A percentile compares a stretch with the other conserved stretches of the same genome.
Conservation (phyloP, 2,797 vertebrate species). For the Sphaeramia orbicularis region DNA sequence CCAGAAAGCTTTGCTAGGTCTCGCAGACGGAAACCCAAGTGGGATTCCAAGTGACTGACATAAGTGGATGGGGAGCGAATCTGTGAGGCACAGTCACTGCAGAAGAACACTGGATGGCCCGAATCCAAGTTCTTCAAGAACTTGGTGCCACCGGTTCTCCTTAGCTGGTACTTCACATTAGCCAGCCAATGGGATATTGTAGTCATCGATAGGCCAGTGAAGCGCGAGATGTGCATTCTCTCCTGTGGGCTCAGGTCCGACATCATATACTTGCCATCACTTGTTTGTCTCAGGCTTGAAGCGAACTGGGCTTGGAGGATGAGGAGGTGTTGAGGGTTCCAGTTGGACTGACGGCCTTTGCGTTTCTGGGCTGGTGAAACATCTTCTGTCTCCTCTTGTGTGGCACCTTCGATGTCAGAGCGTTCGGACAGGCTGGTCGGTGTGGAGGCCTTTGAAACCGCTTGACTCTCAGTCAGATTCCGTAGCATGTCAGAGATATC, state of each 20-base stretch:
- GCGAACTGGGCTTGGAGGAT: conserved; percentile 99
- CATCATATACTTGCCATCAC: conserved; percentile 97
- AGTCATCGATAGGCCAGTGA: conserved; percentile 99
- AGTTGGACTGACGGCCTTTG: conserved; percentile 99
- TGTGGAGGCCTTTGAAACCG: conserved; percentile 94
- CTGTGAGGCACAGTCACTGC: conserved; percentile 98
- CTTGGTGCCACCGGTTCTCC: conserved; percentile 99
- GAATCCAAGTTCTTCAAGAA: conserved; percentile 99
- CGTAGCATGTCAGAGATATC: conserved; percentile 99
- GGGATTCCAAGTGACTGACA: conserved; percentile 97
- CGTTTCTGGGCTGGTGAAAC: conserved; percentile 97
- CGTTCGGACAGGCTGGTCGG: conserved; percentile 97
- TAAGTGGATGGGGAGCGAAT: conserved; percentile 99
- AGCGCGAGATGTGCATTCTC: conserved; percentile 98
- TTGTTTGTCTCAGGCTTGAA: conserved; percentile 95
- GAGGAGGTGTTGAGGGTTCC: conserved; percentile 99
- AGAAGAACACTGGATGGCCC: conserved; percentile 99
- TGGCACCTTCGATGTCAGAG: conserved; percentile 94
- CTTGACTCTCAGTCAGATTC: conserved; percentile 98
- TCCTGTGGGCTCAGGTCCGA: conserved; percentile 99
- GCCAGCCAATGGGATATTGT: conserved; percentile 99
- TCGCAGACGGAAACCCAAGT: conserved; percentile 97
- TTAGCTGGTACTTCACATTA: conserved; percentile 99
- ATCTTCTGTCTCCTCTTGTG: conserved; percentile 95
- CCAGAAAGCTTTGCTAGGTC: conserved; percentile 96